Conservation (phyloP, 1,140 invertebrate species). For the Branchinecta lindahli region DNA sequence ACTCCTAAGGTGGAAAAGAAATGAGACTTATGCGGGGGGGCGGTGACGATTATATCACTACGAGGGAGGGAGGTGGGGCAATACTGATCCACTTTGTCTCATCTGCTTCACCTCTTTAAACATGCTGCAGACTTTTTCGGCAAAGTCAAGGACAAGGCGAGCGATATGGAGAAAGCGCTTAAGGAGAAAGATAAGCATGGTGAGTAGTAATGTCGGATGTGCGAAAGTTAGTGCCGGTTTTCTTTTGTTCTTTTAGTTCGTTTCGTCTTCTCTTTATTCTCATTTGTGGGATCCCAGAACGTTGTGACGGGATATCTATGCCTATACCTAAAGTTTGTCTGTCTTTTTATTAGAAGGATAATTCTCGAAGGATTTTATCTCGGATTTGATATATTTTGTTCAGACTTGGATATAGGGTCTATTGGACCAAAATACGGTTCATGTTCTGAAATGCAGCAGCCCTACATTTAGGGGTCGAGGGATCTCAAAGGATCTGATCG, state of each 20-base stretch:
- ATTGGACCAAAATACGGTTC: too few species aligned
- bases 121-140: slow-evolving; percentile 68
- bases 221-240: background rate
- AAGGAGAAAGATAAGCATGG: slow-evolving; percentile 86
- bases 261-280: slow-evolving; percentile 12
- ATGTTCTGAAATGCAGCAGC: too few species aligned
- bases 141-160: slow-evolving; percentile 78
- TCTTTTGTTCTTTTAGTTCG: background rate
- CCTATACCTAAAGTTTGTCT: too few species aligned
- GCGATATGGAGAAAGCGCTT: slow-evolving; percentile 69
- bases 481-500: too few species aligned
- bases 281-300: slow-evolving; percentile 1
- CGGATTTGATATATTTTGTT: too few species aligned
- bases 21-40: too few species aligned
- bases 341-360: background rate
- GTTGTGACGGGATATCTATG: slow-evolving; percentile 2
- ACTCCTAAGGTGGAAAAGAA: too few species aligned
- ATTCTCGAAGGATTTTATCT: background rate
- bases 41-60: too few species aligned
- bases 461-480: too few species aligned
- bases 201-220: slow-evolving; percentile 29
- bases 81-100: too few species aligned
- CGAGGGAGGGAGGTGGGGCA: too few species aligned
- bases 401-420: too few species aligned
- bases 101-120: background rate